Percentiles rank a stretch among this genome's conserved stretches.
Evolutionary conservation across 2,113 vertebrate genomes (phyloP).

Genomic region (Corythoichthys haematopterus): DNA sequence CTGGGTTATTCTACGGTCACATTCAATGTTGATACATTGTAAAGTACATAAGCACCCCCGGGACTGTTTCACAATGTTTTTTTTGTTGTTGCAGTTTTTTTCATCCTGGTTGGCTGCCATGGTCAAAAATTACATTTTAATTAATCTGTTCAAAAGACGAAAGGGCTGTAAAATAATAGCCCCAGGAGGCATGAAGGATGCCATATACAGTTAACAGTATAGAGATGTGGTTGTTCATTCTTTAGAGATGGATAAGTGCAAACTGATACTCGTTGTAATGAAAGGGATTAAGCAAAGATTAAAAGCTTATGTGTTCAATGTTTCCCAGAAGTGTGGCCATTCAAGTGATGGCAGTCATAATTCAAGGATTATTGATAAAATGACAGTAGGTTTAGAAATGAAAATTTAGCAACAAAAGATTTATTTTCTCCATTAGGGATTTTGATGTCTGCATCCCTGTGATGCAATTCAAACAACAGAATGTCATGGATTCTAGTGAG

Average conservation of each 20-base stretch:
- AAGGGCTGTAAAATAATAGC: slow-evolving; percentile 24
- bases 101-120: neutral
- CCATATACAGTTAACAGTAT: slow-evolving; percentile 24
- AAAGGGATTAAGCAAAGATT: slow-evolving; percentile 45
- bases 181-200: slow-evolving; percentile 9
- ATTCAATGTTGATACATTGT: slow-evolving; percentile 7
- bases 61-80: slow-evolving; percentile 10
- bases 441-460: slow-evolving; percentile 20
- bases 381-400: slow-evolving; percentile 27
- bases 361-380: slow-evolving; percentile 43
- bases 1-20: too few species aligned
- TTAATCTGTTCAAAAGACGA: slow-evolving; percentile 31
- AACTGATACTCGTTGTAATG: slow-evolving; percentile 34
- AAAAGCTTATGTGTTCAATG: slow-evolving; percentile 39
- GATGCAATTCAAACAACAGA: too few species aligned
- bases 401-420: slow-evolving; percentile 21
- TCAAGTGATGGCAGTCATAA: slow-evolving; percentile 40
- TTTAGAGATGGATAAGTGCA: slow-evolving; percentile 21
- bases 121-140: slow-evolving; percentile 23
- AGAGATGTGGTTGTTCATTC: slow-evolving; percentile 17
- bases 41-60: slow-evolving; percentile 5
- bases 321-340: slow-evolving; percentile 40
- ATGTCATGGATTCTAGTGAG: too few species aligned
- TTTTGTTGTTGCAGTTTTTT: neutral
- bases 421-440: slow-evolving; percentile 23